A percentile compares a stretch with the other conserved stretches of the same genome.
Conservation (phyloP, 2,797 vertebrate genomes). For the Argyrosomus regius region DNA sequence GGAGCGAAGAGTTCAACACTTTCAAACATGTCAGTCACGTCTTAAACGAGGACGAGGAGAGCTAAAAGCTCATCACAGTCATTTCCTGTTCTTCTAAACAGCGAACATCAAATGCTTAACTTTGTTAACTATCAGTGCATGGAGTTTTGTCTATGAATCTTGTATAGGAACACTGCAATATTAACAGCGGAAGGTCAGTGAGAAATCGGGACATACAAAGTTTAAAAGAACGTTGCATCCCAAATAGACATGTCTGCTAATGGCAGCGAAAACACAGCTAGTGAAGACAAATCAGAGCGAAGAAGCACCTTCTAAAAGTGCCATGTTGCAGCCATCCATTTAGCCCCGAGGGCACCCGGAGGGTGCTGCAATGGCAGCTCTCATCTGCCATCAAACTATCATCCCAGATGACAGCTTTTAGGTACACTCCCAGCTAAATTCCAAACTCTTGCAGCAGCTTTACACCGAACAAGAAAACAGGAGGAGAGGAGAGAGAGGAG, state of each 20-base stretch:
- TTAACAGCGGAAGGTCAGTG: constrained; percentile 1
- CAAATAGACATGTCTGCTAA: constrained; percentile 59
- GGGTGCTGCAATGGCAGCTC: constrained; percentile 85
- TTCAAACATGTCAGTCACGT: constrained; percentile 41
- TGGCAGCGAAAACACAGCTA: constrained; percentile 63
- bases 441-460: constrained; percentile 52
- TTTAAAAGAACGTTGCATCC: constrained; percentile 23
- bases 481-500: background rate
- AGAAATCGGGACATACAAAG: constrained; percentile 25
- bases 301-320: constrained; percentile 71
- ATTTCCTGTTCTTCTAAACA: background rate
- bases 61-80: constrained; percentile 3
- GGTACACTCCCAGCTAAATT: constrained; percentile 68
- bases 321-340: constrained; percentile 76
- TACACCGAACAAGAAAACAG: constrained; percentile 27
- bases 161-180: background rate
- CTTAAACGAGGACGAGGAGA: constrained; percentile 15
- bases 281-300: constrained; percentile 71
- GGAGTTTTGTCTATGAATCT: background rate
- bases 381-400: constrained; percentile 79
- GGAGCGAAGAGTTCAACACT: constrained; percentile 29
- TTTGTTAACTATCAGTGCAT: background rate
- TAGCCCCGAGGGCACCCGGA: constrained; percentile 87
- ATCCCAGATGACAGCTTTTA: constrained; percentile 73
- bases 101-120: background rate